Percentiles rank a stretch among this genome's conserved stretches.
These are phyloP conservation scores for Theodoxus fluviatilis DNA, from an alignment of 2,888 invertebrate genomes.

Conservation along the genomic window DNA sequence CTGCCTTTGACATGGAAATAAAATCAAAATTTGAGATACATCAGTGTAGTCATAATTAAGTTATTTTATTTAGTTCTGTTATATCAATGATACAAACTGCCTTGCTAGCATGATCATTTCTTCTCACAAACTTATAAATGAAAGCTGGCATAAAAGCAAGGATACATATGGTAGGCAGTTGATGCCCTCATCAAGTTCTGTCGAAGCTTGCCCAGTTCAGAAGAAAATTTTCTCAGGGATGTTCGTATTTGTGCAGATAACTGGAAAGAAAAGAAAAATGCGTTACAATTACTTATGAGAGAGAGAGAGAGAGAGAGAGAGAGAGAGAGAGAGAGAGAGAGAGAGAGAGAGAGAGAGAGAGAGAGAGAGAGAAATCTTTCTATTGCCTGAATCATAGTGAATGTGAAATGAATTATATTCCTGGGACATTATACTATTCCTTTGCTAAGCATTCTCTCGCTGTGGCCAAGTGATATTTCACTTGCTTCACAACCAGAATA, in stretches of 20 bases:
- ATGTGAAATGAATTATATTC: too few species aligned
- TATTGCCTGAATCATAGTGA: too few species aligned
- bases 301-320: background rate
- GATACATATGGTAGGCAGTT: slow-evolving; percentile 59
- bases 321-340: background rate
- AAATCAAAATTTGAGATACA: too few species aligned
- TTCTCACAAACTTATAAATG: too few species aligned
- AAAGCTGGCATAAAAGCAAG: too few species aligned
- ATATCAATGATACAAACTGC: background rate
- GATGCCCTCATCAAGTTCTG: slow-evolving; percentile 52
- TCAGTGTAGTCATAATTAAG: background rate
- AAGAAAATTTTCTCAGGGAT: slow-evolving; percentile 54
- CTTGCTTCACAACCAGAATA: too few species aligned
- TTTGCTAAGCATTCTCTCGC: too few species aligned
- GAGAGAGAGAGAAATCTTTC: background rate
- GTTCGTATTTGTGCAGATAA: slow-evolving; percentile 52
- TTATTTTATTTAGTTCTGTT: background rate
- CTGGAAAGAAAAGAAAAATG: slow-evolving; percentile 38
- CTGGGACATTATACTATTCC: too few species aligned
- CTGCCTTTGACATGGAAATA: too few species aligned
- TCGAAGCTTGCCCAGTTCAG: slow-evolving; percentile 46
- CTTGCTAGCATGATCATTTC: too few species aligned
- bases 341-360: background rate
- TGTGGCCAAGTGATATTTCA: too few species aligned
- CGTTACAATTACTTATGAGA: background rate